Percentiles rank a stretch among this genome's conserved stretches.
Evolutionary conservation across 2,797 vertebrate genomes (phyloP).

Genomic region (Toxotes lorentzi): DNA sequence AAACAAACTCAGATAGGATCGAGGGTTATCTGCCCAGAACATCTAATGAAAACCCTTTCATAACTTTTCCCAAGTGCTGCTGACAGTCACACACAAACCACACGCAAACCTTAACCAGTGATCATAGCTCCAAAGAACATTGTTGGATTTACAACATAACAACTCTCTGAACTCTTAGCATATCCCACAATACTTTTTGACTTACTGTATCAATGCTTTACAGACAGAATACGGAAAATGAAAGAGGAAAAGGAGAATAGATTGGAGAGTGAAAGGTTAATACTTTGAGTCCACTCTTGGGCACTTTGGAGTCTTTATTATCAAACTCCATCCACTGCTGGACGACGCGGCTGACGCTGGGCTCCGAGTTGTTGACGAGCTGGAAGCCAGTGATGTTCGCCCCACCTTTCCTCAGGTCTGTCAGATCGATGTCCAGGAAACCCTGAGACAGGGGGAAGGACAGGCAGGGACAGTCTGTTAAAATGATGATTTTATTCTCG

Average conservation of each 20-base stretch:
- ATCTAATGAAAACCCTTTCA: slow-evolving; percentile 27
- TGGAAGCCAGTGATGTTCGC: slow-evolving; percentile 98
- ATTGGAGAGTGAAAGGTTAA: neutral
- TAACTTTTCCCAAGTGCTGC: slow-evolving; percentile 22
- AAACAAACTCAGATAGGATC: slow-evolving; percentile 12
- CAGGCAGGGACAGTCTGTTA: neutral
- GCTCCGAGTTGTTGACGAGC: slow-evolving; percentile 94
- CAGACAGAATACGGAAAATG: neutral
- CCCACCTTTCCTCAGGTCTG: slow-evolving; percentile 94
- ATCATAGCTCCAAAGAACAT: neutral
- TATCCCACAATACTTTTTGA: neutral
- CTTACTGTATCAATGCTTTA: neutral
- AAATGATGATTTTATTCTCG: neutral
- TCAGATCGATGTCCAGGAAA: slow-evolving; percentile 97
- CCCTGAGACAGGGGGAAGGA: slow-evolving; percentile 83
- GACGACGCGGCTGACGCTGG: slow-evolving; percentile 89
- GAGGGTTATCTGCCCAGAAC: neutral
- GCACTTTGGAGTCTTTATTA: slow-evolving; percentile 93
- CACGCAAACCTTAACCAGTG: slow-evolving; percentile 26
- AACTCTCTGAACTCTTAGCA: neutral
- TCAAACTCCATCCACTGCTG: slow-evolving; percentile 97
- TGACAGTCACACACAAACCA: slow-evolving; percentile 32
- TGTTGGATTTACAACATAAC: neutral
- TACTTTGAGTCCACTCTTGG: slow-evolving; percentile 94
- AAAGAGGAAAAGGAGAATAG: neutral